A percentile compares a stretch with the other conserved stretches of the same genome.
Evolutionary conservation across 2,888 invertebrate species (phyloP).

Genomic region (Acanthoscelides obtectus): DNA sequence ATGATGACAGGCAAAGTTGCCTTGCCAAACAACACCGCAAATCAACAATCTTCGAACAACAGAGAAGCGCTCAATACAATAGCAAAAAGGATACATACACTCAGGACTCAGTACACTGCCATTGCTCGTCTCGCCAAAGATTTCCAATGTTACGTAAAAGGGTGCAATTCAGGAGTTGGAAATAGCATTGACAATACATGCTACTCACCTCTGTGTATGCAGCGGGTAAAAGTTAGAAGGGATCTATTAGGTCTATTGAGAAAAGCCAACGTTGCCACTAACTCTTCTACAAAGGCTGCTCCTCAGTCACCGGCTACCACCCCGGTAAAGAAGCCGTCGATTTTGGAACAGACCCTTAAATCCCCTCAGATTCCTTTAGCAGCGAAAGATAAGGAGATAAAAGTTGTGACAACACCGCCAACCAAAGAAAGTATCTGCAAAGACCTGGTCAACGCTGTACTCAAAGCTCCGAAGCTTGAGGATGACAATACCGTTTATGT

Average conservation of each 20-base stretch:
- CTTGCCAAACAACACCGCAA: slow-evolving; percentile 26
- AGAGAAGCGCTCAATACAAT: slow-evolving; percentile 56
- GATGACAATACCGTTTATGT: slow-evolving; percentile 38
- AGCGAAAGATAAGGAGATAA: slow-evolving; percentile 21
- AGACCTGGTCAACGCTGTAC: slow-evolving; percentile 58
- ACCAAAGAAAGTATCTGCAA: slow-evolving; percentile 55
- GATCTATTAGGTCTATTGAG: slow-evolving; percentile 60
- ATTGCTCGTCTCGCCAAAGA: slow-evolving; percentile 67
- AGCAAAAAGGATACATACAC: slow-evolving; percentile 63
- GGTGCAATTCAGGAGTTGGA: slow-evolving; percentile 57
- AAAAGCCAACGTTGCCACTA: slow-evolving; percentile 57
- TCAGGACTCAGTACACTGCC: slow-evolving; percentile 66
- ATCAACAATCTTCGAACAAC: slow-evolving; percentile 38
- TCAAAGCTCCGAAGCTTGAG: slow-evolving; percentile 59
- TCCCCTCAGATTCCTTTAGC: slow-evolving; percentile 48
- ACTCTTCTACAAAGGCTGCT: slow-evolving; percentile 49
- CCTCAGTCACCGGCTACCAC: slow-evolving; percentile 21
- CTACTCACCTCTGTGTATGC: slow-evolving; percentile 78
- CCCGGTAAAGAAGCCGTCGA: slow-evolving; percentile 56
- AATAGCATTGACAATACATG: slow-evolving; percentile 56
- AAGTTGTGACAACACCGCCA: slow-evolving; percentile 21
- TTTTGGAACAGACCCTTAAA: slow-evolving; percentile 65
- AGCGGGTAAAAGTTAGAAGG: slow-evolving; percentile 65
- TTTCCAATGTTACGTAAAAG: slow-evolving; percentile 67
- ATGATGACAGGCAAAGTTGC: slow-evolving; percentile 45